A percentile compares a stretch with the other conserved stretches of the same genome.
Conservation (phyloP, 1,140 invertebrate genomes). For the Alviniconcha marisindica region DNA sequence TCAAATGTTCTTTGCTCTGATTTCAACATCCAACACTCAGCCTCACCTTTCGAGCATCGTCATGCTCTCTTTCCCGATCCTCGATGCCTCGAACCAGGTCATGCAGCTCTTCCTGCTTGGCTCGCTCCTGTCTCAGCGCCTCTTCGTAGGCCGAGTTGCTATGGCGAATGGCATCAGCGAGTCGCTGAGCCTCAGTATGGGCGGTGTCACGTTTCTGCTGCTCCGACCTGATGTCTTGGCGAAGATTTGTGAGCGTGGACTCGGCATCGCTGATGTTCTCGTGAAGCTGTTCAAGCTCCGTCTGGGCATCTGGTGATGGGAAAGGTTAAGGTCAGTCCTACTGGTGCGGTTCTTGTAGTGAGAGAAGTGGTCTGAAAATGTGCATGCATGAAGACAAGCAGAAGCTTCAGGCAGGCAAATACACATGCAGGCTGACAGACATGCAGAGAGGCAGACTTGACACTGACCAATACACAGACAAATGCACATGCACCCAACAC, state of each 20-base stretch:
- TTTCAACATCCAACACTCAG: too few relatives aligned
- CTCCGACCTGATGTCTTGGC: slow-evolving; percentile 54
- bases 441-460: too few relatives aligned
- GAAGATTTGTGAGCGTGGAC: slow-evolving; percentile 51
- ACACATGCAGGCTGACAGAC: too few relatives aligned
- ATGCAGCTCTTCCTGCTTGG: slow-evolving; percentile 63
- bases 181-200: slow-evolving; percentile 59
- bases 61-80: slow-evolving; percentile 62
- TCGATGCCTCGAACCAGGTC: slow-evolving; percentile 60
- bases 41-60: slow-evolving; percentile 65
- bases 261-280: slow-evolving; percentile 66
- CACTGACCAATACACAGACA: too few relatives aligned
- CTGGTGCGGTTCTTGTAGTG: too few relatives aligned
- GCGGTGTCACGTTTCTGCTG: slow-evolving; percentile 60
- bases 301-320: slow-evolving; percentile 56
- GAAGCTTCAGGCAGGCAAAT: too few relatives aligned
- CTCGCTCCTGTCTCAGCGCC: slow-evolving; percentile 60
- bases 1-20: too few relatives aligned
- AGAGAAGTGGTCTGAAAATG: too few relatives aligned
- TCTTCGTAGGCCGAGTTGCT: slow-evolving; percentile 61
- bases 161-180: slow-evolving; percentile 63
- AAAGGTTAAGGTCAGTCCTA: too few relatives aligned
- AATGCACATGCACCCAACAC: too few relatives aligned
- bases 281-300: slow-evolving; percentile 61
- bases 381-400: too few relatives aligned